Evolutionary conservation across 2,113 vertebrate species (phyloP).

Genomic region (Vireo altiloquus): DNA sequence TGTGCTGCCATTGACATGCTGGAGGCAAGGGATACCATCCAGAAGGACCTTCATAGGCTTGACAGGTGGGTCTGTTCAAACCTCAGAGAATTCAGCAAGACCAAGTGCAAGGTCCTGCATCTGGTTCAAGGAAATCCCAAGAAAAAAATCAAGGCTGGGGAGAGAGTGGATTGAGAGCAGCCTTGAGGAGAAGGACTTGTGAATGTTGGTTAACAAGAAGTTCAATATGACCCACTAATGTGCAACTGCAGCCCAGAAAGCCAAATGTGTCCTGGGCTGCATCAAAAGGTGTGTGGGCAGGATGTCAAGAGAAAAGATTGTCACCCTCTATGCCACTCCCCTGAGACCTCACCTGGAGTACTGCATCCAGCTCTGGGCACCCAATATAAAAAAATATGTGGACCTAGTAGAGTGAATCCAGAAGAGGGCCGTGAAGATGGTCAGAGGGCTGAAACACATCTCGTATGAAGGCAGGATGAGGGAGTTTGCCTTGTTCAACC

Average conservation of each 20-base stretch:
- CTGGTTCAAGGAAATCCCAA: neutral
- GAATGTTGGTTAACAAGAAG: neutral
- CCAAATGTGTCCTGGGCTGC: neutral
- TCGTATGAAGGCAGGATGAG: neutral
- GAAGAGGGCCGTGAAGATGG: neutral
- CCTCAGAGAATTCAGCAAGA: neutral
- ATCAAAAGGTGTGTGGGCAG: neutral
- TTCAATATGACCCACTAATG: neutral
- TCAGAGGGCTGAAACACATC: neutral
- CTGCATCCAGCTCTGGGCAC: neutral
- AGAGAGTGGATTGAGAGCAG: neutral
- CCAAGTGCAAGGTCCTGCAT: neutral
- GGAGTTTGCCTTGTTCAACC: neutral
- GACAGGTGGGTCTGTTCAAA: neutral
- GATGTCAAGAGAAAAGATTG: neutral
- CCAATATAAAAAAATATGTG: neutral
- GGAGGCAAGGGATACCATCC: neutral
- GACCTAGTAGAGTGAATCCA: neutral
- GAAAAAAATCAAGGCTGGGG: neutral
- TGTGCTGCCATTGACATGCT: too few relatives aligned
- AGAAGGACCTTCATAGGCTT: neutral
- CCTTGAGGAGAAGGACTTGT: neutral
- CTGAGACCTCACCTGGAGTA: neutral
- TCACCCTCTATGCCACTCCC: fast-evolving
- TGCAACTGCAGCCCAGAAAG: neutral